Evolutionary conservation across 2,113 vertebrate genomes (phyloP).

Genomic region (Erythrocebus patas): DNA sequence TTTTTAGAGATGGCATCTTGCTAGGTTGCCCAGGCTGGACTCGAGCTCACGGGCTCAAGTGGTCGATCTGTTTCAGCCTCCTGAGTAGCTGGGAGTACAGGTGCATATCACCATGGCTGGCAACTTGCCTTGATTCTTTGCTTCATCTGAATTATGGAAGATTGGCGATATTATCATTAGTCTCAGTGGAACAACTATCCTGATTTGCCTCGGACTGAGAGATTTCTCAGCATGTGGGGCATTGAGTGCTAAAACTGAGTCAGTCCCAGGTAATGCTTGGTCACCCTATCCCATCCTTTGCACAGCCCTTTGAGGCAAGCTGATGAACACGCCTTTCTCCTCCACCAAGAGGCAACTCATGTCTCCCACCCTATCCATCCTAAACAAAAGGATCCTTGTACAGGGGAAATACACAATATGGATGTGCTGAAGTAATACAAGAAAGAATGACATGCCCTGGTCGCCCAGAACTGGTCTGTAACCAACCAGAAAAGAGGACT

Average conservation of each 20-base stretch:
- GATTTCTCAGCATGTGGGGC: background rate
- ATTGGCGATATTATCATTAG: background rate
- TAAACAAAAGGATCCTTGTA: background rate
- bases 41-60: background rate
- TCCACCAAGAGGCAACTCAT: background rate
- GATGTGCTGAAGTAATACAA: background rate
- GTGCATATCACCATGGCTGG: background rate
- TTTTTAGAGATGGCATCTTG: background rate
- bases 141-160: background rate
- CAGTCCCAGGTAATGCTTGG: background rate
- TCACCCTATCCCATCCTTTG: background rate
- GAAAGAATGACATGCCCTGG: background rate
- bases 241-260: background rate
- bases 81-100: background rate
- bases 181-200: background rate
- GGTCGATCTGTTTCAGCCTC: background rate
- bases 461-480: background rate
- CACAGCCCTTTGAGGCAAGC: background rate
- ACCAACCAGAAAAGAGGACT: background rate
- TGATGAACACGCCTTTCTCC: background rate
- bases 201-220: background rate
- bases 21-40: background rate
- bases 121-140: background rate
- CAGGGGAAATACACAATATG: background rate
- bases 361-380: background rate